These are phyloP conservation scores for Ceyx erithaca DNA, from an alignment of 2,797 vertebrate species.

Conservation along the genomic window DNA sequence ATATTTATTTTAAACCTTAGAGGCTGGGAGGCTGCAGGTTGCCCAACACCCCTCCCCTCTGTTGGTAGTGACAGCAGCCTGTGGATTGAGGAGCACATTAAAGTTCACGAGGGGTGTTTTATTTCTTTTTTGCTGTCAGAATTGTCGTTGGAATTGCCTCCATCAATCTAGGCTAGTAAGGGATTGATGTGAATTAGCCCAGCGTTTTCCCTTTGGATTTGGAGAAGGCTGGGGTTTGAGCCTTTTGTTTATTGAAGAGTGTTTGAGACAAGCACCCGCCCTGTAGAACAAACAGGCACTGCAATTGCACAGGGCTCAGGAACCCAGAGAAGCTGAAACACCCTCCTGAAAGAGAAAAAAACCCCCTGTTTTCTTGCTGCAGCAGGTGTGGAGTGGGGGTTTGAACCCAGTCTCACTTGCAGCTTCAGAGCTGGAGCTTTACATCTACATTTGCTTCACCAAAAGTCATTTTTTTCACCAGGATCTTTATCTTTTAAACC, in stretches of 20 bases:
- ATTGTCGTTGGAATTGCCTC: background rate
- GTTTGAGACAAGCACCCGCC: background rate
- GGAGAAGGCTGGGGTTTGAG: background rate
- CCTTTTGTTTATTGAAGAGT: background rate
- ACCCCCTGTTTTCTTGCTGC: background rate
- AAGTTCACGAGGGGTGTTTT: conserved; percentile 3
- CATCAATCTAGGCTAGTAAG: background rate
- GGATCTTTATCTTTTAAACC: background rate
- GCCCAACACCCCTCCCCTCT: background rate
- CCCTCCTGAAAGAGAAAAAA: background rate
- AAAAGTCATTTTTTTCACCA: background rate
- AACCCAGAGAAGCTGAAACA: background rate
- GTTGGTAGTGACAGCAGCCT: background rate
- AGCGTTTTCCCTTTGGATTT: background rate
- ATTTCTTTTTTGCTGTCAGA: conserved; percentile 7
- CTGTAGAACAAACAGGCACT: background rate
- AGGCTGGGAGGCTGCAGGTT: background rate
- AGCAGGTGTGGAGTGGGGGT: background rate
- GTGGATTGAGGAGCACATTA: background rate
- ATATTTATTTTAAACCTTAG: background rate
- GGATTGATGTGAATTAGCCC: background rate
- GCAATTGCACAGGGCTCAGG: background rate
- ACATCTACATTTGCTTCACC: background rate
- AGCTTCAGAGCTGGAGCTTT: background rate
- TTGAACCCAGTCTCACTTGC: background rate